Percentiles rank a stretch among this genome's conserved stretches.
Conservation (phyloP, 2,113 vertebrate species). For the Plotosus lineatus region DNA sequence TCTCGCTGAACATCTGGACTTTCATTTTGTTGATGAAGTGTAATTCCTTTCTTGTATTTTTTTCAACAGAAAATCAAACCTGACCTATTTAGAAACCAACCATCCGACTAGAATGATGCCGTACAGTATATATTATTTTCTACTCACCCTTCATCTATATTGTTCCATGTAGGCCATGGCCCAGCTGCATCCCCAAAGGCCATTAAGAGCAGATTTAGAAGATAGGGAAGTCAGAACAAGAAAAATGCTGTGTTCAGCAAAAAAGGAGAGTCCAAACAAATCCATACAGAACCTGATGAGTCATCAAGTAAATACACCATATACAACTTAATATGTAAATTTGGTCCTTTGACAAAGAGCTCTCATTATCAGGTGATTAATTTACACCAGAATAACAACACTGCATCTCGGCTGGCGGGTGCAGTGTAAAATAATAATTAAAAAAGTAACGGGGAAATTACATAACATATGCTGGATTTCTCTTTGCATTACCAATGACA, state of each 20-base stretch:
- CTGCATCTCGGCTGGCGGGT: neutral
- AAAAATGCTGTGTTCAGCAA: constrained; percentile 38
- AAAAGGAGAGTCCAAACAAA: constrained; percentile 41
- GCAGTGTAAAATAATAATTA: neutral
- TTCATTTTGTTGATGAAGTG: neutral
- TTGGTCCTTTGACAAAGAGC: neutral
- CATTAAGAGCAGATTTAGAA: constrained; percentile 67
- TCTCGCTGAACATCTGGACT: neutral
- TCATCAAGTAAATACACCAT: constrained; percentile 33
- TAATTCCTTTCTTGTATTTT: neutral
- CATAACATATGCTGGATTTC: no score
- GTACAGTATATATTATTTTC: constrained; percentile 49
- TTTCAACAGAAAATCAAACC: constrained; percentile 6
- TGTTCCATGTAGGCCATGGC: constrained; percentile 64
- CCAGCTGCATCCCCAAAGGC: constrained; percentile 73
- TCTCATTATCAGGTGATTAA: neutral
- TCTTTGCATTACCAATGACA: neutral
- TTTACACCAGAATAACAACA: constrained; percentile 3
- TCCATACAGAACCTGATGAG: constrained; percentile 50
- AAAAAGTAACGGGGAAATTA: no score
- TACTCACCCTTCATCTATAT: constrained; percentile 51
- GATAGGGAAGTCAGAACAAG: constrained; percentile 57
- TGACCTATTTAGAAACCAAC: neutral
- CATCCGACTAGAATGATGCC: constrained; percentile 60
- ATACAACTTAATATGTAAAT: constrained; percentile 36